Base-by-base conservation (phyloP, 1,140 invertebrate genomes). In the Cotesia glomerata region DNA sequence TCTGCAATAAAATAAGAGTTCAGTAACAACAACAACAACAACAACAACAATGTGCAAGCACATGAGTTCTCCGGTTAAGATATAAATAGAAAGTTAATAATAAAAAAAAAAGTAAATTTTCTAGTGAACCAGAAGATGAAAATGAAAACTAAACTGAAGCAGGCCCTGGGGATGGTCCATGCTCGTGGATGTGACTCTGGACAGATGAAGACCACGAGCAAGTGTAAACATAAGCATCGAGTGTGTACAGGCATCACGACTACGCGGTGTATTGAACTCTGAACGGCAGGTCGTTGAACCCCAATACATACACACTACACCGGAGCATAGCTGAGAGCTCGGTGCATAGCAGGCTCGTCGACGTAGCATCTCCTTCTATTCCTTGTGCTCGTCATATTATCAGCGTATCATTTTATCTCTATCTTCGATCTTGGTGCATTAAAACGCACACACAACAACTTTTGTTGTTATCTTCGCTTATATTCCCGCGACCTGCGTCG, bases 201-300 rank as follows among this genome's bases (percentile, higher is more conserved):
- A 51, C 45, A 51, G 4, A 54, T 14, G 16, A 54, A 26, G 26
- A 61, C 26, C 8, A 4, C 9, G 52, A 54, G 13, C n/a, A 54
- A 54, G 52, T 54, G 61, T 34, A 63, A 32, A 63, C 18, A 59
- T 32, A 36, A 14, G 35, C 61, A 35, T 4, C 51, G 16, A 51
- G 63, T 54, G 56, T 26, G 56, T 58, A 58, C 14, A 59, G 71
- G 66, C 66, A 68, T 56, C 39, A 63, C 36, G 69, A 49, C 39
- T 34, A 65, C 58, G 73, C 72, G 78, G 85, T 84, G 80, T 86
- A 86, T 86, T 86, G 85, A 86, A 86, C 85, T 84, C 84, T 58
- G 78, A 73, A 62, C 74, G 77, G 75, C 78, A 74, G 85, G 83
- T 86, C 83, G 71, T 86, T 85, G 76, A 85, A 84, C 85, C 80